Conservation (phyloP, 2,888 invertebrate species). For the Amitus sp. region DNA sequence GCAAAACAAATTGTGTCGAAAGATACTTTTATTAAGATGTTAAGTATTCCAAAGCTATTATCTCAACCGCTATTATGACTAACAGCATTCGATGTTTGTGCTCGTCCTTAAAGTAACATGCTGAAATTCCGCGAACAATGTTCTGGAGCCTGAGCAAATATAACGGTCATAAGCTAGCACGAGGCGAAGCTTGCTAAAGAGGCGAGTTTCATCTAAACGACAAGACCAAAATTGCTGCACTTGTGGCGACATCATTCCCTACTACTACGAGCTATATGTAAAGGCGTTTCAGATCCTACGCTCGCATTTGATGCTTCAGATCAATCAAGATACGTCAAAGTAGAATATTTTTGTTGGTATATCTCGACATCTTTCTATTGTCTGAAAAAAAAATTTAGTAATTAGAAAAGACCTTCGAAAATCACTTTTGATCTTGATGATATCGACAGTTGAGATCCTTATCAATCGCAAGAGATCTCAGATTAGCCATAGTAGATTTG, state of each 20-base stretch:
- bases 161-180: slow-evolving; percentile 38
- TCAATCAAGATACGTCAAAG: slow-evolving; percentile 11
- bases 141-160: slow-evolving; percentile 37
- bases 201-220: slow-evolving; percentile 36
- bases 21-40: too few species aligned
- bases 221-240: slow-evolving; percentile 41
- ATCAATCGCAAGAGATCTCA: too few species aligned
- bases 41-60: neutral
- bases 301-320: slow-evolving; percentile 8
- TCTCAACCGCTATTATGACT: slow-evolving; percentile 7
- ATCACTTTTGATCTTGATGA: too few species aligned
- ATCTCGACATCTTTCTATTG: too few species aligned
- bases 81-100: slow-evolving; percentile 9
- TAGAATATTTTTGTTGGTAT: slow-evolving; percentile 10
- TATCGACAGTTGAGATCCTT: too few species aligned
- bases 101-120: slow-evolving; percentile 16
- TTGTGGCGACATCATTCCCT: slow-evolving; percentile 35
- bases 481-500: too few species aligned
- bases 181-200: slow-evolving; percentile 31
- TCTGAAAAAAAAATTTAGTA: too few species aligned
- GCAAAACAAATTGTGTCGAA: too few species aligned
- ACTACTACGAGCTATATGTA: slow-evolving; percentile 32
- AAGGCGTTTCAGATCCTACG: slow-evolving; percentile 19
- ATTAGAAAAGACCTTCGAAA: too few species aligned
- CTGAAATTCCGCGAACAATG: slow-evolving; percentile 31